Conservation (phyloP, 2,888 invertebrate species). For the Spodoptera littoralis region DNA sequence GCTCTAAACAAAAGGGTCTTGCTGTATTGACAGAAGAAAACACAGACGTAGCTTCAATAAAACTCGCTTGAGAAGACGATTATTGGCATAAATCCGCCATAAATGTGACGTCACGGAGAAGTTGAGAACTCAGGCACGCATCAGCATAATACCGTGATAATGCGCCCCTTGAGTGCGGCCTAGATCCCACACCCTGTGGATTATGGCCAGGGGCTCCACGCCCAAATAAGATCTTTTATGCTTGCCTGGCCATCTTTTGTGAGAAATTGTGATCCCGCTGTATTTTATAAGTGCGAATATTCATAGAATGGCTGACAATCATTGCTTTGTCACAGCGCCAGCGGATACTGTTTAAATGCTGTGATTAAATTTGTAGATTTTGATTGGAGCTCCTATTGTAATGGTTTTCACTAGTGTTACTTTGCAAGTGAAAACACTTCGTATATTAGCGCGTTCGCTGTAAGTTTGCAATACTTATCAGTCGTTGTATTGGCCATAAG, state of each 20-base stretch:
- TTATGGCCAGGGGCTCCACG: slow-evolving; percentile 76
- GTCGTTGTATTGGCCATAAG: too few relatives aligned
- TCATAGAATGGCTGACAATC: slow-evolving; percentile 42
- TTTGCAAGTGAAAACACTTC: too few relatives aligned
- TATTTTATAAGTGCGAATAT: slow-evolving; percentile 53
- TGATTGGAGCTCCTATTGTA: neutral
- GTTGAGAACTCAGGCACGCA: slow-evolving; percentile 73
- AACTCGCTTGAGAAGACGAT: slow-evolving; percentile 47
- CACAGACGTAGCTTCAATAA: slow-evolving; percentile 46
- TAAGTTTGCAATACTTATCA: too few relatives aligned
- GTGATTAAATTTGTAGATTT: slow-evolving; percentile 8
- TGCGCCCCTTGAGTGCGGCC: slow-evolving; percentile 81
- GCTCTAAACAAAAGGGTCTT: too few relatives aligned
- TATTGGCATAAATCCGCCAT: slow-evolving; percentile 63
- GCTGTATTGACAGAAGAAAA: slow-evolving; percentile 22
- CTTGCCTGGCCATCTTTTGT: slow-evolving; percentile 69
- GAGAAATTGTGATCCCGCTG: slow-evolving; percentile 66
- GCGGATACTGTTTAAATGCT: slow-evolving; percentile 4
- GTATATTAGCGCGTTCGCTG: too few relatives aligned
- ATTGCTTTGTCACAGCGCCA: slow-evolving; percentile 10
- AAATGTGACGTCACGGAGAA: slow-evolving; percentile 71
- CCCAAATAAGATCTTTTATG: slow-evolving; percentile 79
- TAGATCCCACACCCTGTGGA: slow-evolving; percentile 80
- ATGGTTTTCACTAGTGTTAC: too few relatives aligned
- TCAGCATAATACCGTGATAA: slow-evolving; percentile 87